Evolutionary conservation across 2,113 vertebrate genomes (phyloP), one percentile per base, ranked within the genome.

Genomic region (Macroglossus sobrinus): DNA sequence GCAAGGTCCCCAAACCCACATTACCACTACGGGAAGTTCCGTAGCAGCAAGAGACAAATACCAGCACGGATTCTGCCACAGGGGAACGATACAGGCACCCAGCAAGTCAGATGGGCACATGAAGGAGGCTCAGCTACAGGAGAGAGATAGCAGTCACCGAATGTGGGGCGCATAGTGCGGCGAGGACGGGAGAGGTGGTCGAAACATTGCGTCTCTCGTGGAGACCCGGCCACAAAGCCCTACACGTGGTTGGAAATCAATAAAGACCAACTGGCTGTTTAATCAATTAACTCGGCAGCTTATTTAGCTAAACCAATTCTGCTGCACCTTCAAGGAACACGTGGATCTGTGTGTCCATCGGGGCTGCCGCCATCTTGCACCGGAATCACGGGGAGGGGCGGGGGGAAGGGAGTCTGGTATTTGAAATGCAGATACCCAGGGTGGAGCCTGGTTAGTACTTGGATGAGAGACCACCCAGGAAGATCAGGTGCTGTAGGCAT

Each of bases 41-140:
- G 19, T 53, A 79, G 66, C 72, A 66, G 55, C 71, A 57, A 81
- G 71, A 82, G 53, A 43, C 59, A 33, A 93, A 89, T 53, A 55
- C 72, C 40, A 82, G 63, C 35, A 10, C 6, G 6, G 71, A 66
- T 79, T 64, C 94, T 50, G 63, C 59, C 66, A 8, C 64, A 64
- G n/a, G 71, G 55, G 40, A 45, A 40, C n/a, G n/a, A 69, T n/a
- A 14, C 82, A 47, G 75, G 61, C 19, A 15, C 40, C 78, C 85
- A 89, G 86, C 1, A 43, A 79, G 24, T 33, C 78, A 95, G 96
- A 93, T 68, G 94, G 82, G 30, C 92, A 63, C 35, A 1, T 26
- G 40, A 24, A 28, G 63, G 35, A 86, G 69, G 79, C 57, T 81
- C 94, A 57, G 45, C 82, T 95, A 79, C 95, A 69, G 74, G 95